Conservation (phyloP, 92 coral and sea anemone species). For the Porites divaricata region DNA sequence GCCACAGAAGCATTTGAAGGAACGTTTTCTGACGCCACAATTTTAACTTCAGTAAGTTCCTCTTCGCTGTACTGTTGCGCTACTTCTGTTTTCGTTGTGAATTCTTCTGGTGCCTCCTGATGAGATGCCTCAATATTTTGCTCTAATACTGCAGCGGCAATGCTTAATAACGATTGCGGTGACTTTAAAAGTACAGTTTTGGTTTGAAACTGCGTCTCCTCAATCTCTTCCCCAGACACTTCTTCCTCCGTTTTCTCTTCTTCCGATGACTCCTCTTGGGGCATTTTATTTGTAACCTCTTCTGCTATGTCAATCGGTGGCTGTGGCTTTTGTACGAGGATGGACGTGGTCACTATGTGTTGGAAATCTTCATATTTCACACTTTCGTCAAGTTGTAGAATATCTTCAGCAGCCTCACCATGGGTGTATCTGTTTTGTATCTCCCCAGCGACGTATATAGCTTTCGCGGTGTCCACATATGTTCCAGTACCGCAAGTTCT, state of each 20-base stretch:
- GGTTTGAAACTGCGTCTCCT: slow-evolving; percentile 17
- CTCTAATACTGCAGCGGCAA: slow-evolving; percentile 67
- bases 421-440: not conserved
- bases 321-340: not conserved
- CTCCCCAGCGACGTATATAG: slow-evolving; percentile 31
- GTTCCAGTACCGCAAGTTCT: not conserved
- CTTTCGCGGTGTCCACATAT: slow-evolving; percentile 1
- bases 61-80: slow-evolving; percentile 29
- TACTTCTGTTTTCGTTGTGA: not conserved
- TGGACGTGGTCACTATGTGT: slow-evolving; percentile 16
- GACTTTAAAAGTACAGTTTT: slow-evolving; percentile 37
- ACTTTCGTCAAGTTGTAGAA: slow-evolving; percentile 5
- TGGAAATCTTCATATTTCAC: slow-evolving; percentile 53
- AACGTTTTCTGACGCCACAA: not conserved
- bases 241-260: slow-evolving; percentile 35
- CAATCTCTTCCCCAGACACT: slow-evolving; percentile 47
- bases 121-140: slow-evolving; percentile 52
- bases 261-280: slow-evolving; percentile 40
- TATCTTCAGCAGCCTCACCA: slow-evolving; percentile 14
- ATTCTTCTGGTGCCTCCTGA: slow-evolving; percentile 33
- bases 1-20: slow-evolving; percentile 2
- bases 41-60: not conserved
- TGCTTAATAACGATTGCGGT: slow-evolving; percentile 64
- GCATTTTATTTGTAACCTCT: slow-evolving; percentile 36
- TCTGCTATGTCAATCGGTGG: slow-evolving; percentile 33